Percentiles rank a stretch among this genome's conserved stretches.
These are phyloP conservation scores for Hozukius guyotensis DNA, from an alignment of 2,797 vertebrate genomes.

Conservation along the genomic window DNA sequence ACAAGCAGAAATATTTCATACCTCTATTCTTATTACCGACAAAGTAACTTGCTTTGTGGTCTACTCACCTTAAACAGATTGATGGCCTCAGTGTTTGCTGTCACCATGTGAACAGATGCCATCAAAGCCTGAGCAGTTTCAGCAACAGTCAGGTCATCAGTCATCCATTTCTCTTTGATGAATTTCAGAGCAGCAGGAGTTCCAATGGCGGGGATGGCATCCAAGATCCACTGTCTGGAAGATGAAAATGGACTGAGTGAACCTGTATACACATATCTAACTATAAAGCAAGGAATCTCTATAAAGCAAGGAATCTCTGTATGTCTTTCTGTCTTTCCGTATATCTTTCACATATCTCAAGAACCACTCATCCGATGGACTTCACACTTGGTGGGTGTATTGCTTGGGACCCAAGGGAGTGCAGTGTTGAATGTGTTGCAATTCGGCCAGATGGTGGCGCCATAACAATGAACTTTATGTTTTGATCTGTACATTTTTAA, in stretches of 20 bases:
- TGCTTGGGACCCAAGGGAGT: too few relatives aligned
- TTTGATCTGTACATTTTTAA: too few relatives aligned
- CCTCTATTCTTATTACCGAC: background rate
- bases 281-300: too few relatives aligned
- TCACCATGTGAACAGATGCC: slow-evolving; percentile 82
- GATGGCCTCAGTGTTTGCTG: slow-evolving; percentile 77
- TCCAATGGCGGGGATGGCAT: slow-evolving; percentile 80
- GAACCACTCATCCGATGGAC: too few relatives aligned
- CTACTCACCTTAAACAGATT: slow-evolving; percentile 65
- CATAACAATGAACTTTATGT: too few relatives aligned
- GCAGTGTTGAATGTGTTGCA: too few relatives aligned
- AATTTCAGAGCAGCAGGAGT: slow-evolving; percentile 80
- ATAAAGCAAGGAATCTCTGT: too few relatives aligned
- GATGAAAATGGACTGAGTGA: background rate
- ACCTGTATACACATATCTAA: background rate
- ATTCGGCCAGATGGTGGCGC: too few relatives aligned
- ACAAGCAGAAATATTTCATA: background rate
- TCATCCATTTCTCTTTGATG: slow-evolving; percentile 81
- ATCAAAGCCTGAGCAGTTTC: slow-evolving; percentile 81
- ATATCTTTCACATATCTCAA: too few relatives aligned
- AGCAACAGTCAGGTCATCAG: slow-evolving; percentile 69
- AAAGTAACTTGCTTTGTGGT: background rate
- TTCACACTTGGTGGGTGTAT: too few relatives aligned
- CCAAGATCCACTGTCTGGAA: slow-evolving; percentile 84
- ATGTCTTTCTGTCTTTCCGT: too few relatives aligned